Evolutionary conservation across 2,797 vertebrate species (phyloP).

Genomic region (Malurus splendens): DNA sequence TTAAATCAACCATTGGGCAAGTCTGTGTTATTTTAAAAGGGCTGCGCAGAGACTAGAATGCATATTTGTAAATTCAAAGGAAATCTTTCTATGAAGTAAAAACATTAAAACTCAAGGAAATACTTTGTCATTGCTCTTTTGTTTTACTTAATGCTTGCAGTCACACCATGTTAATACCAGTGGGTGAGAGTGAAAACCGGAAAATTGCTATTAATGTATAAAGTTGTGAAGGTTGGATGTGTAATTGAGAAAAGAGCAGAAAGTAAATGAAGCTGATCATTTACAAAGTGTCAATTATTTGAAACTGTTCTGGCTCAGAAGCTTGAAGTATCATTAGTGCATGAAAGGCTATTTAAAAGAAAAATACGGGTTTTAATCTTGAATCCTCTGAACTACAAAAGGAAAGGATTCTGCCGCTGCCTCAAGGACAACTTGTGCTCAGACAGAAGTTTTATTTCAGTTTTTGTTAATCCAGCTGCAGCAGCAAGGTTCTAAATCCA

Average conservation of each 20-base stretch:
- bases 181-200: background rate
- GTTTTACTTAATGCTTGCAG: background rate
- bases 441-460: background rate
- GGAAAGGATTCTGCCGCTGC: background rate
- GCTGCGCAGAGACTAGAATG: background rate
- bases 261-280: slow-evolving; percentile 12
- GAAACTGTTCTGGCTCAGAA: background rate
- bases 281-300: slow-evolving; percentile 12
- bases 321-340: background rate
- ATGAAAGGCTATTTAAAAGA: background rate
- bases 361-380: background rate
- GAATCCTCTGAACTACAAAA: background rate
- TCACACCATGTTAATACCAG: background rate
- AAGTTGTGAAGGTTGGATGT: background rate
- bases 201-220: background rate
- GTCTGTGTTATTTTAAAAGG: background rate
- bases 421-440: background rate
- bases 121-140: background rate
- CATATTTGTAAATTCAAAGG: background rate
- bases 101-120: background rate
- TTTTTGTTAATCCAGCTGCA: background rate
- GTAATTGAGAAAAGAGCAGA: background rate
- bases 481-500: background rate
- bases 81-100: background rate
- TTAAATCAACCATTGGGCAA: accelerated